Evolutionary conservation across 1,140 invertebrate species (phyloP), one percentile per base, ranked within the genome.

Genomic region (Bombus balteatus): DNA sequence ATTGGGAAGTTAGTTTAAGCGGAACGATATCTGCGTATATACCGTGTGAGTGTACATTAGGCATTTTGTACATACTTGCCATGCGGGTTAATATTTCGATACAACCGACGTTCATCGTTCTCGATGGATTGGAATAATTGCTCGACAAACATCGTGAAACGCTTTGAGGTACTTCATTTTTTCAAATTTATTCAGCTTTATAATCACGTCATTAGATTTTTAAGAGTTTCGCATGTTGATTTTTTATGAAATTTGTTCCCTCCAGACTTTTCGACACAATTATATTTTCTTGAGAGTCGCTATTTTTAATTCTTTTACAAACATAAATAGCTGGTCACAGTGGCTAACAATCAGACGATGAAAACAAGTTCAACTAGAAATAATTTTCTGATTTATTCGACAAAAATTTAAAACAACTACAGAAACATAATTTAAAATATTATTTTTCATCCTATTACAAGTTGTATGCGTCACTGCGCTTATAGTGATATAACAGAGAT

Each of bases 1-100:
- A 80, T 70, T 15, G 78, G 65, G 47, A 80, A 70, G 43, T 37
- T 66, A 80, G 41, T 80, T 80, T 70, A 47, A 68, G 32, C 32
- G 32, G 47, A 68, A 79, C 41, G 41, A 68, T 37, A 47, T 47
- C 70, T 32, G 5, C 65, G 32, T 53, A 41, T 80, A 41, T n/a
- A 37, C 47, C 43, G 43, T 25, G 47, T 1, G 47, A 53, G 47
- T 53, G 47, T 53, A 53, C 47, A 53, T 53, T 53, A 53, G 47
- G 18, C 18, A 53, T 53, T 47, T 70, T 79, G 47, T 47, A 79
- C 66, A 79, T 68, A 65, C 37, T 34, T n/a, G 41, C 5, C 22
- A 34, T 13, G 57, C n/a, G 59, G 22, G 1, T 13, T 37, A 68
- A 79, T 43, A 68, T 32, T 47, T 47, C 59, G 13, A 62, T 18